Base-by-base conservation (phyloP, 2,888 invertebrate species). In the Leptura quadrifasciata region DNA sequence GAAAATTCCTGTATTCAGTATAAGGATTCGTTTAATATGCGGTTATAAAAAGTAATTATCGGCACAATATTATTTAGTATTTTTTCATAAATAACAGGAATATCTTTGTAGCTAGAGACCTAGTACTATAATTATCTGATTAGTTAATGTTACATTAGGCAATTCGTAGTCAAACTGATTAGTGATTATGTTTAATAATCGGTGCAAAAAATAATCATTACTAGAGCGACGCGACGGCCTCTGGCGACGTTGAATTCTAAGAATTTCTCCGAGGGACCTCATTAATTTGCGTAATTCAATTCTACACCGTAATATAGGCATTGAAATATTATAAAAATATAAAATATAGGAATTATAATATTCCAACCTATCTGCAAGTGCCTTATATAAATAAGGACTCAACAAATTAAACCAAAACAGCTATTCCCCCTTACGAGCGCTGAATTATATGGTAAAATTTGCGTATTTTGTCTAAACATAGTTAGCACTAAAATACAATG, bases 141-240 rank as follows among this genome's bases (percentile, higher is more conserved):
- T 47, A n/a, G 47, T 6, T 47, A 47, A n/a, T 6, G 6, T n/a
- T 47, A n/a, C 47, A 47, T 47, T 47, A 47, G n/a, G 47, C 47
- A n/a, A n/a, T 39, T 12, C 39, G 12, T 39, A 39, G 12, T 39
- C 12, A 39, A 39, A 39, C 17, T 47, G 47, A n/a, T 47, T n/a
- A 39, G n/a, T 47, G 47, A n/a, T 47, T n/a, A 12, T 47, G 47
- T n/a, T 47, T 47, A 12, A 47, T 47, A 47, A 47, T 47, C 5
- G n/a, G 5, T 5, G 5, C 47, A 47, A n/a, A 47, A 47, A 39
- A 39, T 39, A 2, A 47, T n/a, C 47, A 39, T 12, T 47, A 47
- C 47, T 47, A 47, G 47, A 47, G 47, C 47, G n/a, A 47, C n/a
- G 47, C 47, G n/a, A 47, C n/a, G n/a, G 47, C 47, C n/a, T 47